phyloP scores from a whole-genome alignment of 1,140 invertebrate genomes.

The Drosophila miranda region DNA sequence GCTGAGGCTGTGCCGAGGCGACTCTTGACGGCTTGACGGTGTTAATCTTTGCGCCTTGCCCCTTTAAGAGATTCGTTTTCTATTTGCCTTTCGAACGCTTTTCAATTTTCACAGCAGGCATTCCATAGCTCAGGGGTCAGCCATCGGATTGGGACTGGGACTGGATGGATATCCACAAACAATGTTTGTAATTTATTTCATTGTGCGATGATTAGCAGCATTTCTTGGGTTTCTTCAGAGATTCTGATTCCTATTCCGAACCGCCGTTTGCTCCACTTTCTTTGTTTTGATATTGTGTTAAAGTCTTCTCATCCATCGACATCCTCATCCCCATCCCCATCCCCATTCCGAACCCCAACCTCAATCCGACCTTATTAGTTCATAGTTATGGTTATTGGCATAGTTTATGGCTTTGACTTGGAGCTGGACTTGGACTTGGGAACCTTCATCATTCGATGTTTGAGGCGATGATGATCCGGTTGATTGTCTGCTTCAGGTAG shows the following conservation, averaged over 20 bases:
- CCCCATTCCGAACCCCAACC: background rate
- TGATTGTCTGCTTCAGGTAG: slow-evolving; percentile 51
- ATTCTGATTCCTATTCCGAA: slow-evolving; percentile 5
- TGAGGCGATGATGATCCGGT: slow-evolving; percentile 39
- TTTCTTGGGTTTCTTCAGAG: slow-evolving; percentile 45
- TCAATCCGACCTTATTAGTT: slow-evolving; percentile 62
- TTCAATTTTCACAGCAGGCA: slow-evolving; percentile 78
- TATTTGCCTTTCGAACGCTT: slow-evolving; percentile 74
- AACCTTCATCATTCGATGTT: slow-evolving; percentile 22
- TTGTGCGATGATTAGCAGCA: slow-evolving; percentile 79
- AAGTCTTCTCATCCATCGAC: slow-evolving; percentile 4
- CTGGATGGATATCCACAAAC: slow-evolving; percentile 29
- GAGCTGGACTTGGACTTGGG: background rate
- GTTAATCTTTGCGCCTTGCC: slow-evolving; percentile 59
- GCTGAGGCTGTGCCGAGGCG: background rate
- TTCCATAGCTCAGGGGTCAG: background rate
- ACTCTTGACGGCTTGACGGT: slow-evolving; percentile 11
- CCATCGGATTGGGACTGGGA: background rate
- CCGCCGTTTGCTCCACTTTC: slow-evolving; percentile 55
- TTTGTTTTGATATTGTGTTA: slow-evolving; percentile 54
- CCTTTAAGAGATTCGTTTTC: slow-evolving; percentile 46
- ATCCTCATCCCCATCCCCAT: no score
- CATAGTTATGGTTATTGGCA: slow-evolving; percentile 69
- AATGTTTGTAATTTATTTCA: slow-evolving; percentile 81
- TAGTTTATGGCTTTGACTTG: slow-evolving; percentile 56